Conservation (phyloP, 2,797 vertebrate species). For the Aldrovandia affinis region DNA sequence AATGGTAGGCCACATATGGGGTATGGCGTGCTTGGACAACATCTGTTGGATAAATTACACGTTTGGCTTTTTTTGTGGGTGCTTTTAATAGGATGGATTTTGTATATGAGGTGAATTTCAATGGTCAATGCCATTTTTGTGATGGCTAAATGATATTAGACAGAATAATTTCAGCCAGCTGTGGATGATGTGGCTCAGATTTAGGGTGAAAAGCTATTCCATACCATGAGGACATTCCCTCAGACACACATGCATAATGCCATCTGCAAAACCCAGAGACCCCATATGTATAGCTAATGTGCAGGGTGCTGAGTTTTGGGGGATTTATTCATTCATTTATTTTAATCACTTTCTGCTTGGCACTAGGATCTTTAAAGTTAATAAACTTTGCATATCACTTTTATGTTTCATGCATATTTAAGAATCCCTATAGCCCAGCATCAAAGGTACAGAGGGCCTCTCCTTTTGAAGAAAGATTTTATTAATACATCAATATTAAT, state of each 20-base stretch:
- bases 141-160: neutral
- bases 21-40: neutral
- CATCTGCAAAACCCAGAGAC: slow-evolving; percentile 5
- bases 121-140: neutral
- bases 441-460: slow-evolving; percentile 63
- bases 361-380: slow-evolving; percentile 64
- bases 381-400: slow-evolving; percentile 72
- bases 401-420: slow-evolving; percentile 74
- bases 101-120: neutral
- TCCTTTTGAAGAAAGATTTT: slow-evolving; percentile 58
- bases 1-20: neutral
- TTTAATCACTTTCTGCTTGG: slow-evolving; percentile 51
- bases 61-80: neutral
- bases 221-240: neutral
- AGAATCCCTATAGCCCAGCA: slow-evolving; percentile 63
- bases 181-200: neutral
- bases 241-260: neutral
- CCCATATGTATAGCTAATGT: neutral
- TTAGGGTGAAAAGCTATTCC: neutral
- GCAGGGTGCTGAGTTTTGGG: neutral
- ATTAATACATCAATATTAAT: slow-evolving; percentile 72
- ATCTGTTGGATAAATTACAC: neutral
- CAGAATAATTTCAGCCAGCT: neutral
- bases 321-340: slow-evolving; percentile 51
- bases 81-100: neutral